Evolutionary conservation across 2,888 invertebrate genomes (phyloP).

Genomic region (Metallyticus violacea): DNA sequence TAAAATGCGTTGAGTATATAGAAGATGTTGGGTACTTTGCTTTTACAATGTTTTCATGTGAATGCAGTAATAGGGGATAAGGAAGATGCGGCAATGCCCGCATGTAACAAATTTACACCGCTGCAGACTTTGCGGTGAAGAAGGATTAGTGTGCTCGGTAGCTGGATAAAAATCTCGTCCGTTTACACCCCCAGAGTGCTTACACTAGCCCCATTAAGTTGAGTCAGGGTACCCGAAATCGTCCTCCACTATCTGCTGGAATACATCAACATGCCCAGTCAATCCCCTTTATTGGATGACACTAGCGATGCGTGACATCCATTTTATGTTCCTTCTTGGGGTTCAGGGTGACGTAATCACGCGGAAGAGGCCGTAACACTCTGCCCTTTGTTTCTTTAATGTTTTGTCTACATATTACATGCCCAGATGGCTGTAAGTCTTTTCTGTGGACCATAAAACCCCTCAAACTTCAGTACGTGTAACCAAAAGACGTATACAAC

Average conservation of each 20-base stretch:
- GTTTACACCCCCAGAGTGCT: background rate
- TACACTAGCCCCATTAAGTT: background rate
- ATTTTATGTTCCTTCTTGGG: background rate
- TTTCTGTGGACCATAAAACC: too few species aligned
- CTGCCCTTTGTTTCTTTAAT: background rate
- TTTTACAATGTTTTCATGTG: background rate
- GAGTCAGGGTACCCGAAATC: too few species aligned
- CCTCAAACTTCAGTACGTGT: too few species aligned
- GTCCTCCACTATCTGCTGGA: background rate
- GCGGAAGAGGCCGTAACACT: background rate
- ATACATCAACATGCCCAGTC: constrained; percentile 1
- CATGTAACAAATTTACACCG: background rate
- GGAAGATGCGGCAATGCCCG: background rate
- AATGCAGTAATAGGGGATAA: background rate
- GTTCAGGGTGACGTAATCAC: background rate
- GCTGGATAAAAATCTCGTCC: background rate
- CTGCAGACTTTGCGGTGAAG: background rate
- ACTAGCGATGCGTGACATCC: background rate
- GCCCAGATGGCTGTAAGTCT: too few species aligned
- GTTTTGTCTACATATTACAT: background rate
- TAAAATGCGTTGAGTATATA: background rate
- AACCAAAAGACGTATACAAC: too few species aligned
- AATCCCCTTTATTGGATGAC: constrained; percentile 12
- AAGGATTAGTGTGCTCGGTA: background rate
- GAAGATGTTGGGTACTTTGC: background rate